Evolutionary conservation across 2,797 vertebrate genomes (phyloP).

Genomic region (Eleutherodactylus coqui): DNA sequence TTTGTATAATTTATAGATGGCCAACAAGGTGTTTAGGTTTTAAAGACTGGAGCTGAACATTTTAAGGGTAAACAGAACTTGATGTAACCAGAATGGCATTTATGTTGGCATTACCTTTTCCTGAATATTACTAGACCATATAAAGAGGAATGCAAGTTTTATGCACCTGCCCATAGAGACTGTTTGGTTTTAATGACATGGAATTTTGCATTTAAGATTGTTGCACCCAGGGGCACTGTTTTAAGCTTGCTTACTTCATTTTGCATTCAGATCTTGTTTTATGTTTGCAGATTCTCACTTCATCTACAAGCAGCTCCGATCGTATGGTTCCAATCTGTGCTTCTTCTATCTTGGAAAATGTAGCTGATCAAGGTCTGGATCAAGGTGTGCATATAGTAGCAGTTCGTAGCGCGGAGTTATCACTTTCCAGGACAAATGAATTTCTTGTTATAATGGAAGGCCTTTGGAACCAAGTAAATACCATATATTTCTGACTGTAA

Average conservation of each 20-base stretch:
- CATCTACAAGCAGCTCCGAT: constrained; percentile 67
- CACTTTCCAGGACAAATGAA: not conserved
- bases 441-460: not conserved
- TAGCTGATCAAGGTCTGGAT: constrained; percentile 78
- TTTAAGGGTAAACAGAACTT: not conserved
- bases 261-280: constrained; percentile 2
- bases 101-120: not conserved
- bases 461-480: not conserved
- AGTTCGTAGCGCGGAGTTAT: not conserved
- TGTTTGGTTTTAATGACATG: constrained; percentile 9
- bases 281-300: constrained; percentile 72
- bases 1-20: constrained; percentile 23
- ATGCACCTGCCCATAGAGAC: not conserved
- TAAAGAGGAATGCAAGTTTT: not conserved
- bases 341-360: constrained; percentile 72
- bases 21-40: constrained; percentile 18
- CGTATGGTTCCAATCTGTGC: constrained; percentile 66
- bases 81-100: constrained; percentile 1
- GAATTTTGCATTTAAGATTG: constrained; percentile 1
- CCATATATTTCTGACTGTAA: too few relatives aligned
- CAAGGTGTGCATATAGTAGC: constrained; percentile 78
- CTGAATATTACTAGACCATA: not conserved
- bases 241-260: not conserved
- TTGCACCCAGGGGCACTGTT: not conserved
- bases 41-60: not conserved